Conservation (phyloP, 2,113 vertebrate species). For the Poeciliopsis occidentalis region DNA sequence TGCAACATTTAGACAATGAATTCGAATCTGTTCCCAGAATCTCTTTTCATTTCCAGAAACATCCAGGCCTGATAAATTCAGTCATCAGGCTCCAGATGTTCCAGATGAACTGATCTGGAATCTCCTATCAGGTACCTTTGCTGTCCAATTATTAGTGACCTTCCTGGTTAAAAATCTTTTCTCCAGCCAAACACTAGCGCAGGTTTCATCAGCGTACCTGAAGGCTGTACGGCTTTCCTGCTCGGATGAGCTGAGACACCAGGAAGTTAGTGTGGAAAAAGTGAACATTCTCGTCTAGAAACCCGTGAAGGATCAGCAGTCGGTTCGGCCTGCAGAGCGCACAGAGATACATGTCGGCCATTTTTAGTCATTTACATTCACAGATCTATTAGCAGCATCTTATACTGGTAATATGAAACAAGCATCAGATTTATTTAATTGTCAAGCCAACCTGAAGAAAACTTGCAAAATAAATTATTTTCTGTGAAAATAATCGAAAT, state of each 20-base stretch:
- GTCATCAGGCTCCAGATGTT: no score
- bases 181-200: no score
- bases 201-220: slow-evolving; percentile 79
- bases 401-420: neutral
- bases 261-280: slow-evolving; percentile 98
- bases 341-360: neutral
- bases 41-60: no score
- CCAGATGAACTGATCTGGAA: no score
- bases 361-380: no score
- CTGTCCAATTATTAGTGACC: no score
- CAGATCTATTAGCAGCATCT: neutral
- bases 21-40: no score
- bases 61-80: no score
- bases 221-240: slow-evolving; percentile 95
- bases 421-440: neutral
- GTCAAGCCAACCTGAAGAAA: neutral
- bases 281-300: slow-evolving; percentile 97
- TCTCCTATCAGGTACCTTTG: no score
- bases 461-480: neutral
- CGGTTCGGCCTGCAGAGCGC: slow-evolving; percentile 86
- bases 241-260: slow-evolving; percentile 94
- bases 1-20: no score
- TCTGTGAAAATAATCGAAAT: neutral
- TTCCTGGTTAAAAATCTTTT: neutral
- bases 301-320: slow-evolving; percentile 93